Evolutionary conservation across 1,140 invertebrate genomes (phyloP).

Genomic region (Drosophila lowei): DNA sequence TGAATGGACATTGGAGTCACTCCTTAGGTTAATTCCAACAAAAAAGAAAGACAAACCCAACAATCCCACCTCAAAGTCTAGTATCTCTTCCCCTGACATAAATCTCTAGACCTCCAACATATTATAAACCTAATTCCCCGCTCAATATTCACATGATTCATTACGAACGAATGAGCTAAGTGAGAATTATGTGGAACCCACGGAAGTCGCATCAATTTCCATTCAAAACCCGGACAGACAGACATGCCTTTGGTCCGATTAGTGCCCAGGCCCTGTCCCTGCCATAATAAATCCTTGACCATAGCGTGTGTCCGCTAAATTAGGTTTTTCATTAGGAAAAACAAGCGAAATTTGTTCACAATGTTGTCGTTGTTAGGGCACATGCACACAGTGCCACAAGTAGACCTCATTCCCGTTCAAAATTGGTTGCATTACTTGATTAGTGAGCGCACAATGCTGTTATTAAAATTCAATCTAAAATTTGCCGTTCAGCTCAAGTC

Average conservation of each 20-base stretch:
- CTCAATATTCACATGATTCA: background rate
- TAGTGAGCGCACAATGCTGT: conserved; percentile 58
- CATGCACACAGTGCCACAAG: background rate
- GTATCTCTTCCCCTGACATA: too few relatives aligned
- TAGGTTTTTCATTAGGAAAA: conserved; percentile 75
- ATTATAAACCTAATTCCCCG: background rate
- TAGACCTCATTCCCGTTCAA: conserved; percentile 13
- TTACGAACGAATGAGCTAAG: conserved; percentile 11
- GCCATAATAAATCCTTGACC: conserved; percentile 13
- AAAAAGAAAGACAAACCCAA: too few relatives aligned
- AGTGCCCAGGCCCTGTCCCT: background rate
- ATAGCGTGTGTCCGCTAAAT: conserved; percentile 70
- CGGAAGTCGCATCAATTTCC: conserved; percentile 6
- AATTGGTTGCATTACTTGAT: conserved; percentile 81
- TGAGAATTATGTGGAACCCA: background rate
- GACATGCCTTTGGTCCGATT: background rate
- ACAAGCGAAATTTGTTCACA: conserved; percentile 76
- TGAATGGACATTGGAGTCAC: too few relatives aligned
- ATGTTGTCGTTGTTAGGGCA: conserved; percentile 61
- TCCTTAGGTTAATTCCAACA: too few relatives aligned
- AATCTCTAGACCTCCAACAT: too few relatives aligned
- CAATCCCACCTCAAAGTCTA: too few relatives aligned
- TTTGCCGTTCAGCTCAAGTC: conserved; percentile 43
- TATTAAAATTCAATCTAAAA: conserved; percentile 76
- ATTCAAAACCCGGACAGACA: background rate